These are phyloP conservation scores for Ormyrus pomaceus DNA, from an alignment of 2,888 invertebrate species.

Conservation along the genomic window DNA sequence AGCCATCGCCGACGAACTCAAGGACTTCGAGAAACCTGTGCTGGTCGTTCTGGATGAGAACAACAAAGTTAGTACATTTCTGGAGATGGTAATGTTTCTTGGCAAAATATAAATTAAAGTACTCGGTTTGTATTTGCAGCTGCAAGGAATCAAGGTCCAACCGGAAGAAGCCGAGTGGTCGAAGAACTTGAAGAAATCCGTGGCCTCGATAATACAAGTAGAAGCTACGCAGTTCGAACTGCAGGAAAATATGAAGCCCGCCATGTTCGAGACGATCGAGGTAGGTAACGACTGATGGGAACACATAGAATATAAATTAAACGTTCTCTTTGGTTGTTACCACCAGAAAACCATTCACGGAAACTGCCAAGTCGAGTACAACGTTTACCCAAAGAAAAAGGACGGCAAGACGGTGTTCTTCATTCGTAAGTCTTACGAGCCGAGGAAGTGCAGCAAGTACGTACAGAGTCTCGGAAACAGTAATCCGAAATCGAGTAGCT, in stretches of 20 bases:
- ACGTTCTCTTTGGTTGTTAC: slow-evolving; percentile 76
- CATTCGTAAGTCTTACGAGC: slow-evolving; percentile 70
- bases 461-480: slow-evolving; percentile 57
- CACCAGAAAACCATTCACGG: slow-evolving; percentile 75
- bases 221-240: slow-evolving; percentile 60
- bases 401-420: slow-evolving; percentile 45
- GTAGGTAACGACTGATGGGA: slow-evolving; percentile 75
- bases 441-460: slow-evolving; percentile 65
- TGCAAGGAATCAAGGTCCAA: slow-evolving; percentile 65
- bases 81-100: background rate
- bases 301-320: slow-evolving; percentile 64
- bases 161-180: slow-evolving; percentile 70
- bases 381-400: slow-evolving; percentile 63
- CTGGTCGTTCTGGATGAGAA: slow-evolving; percentile 62
- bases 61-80: slow-evolving; percentile 13
- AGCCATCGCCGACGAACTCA: slow-evolving; percentile 59
- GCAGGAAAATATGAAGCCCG: slow-evolving; percentile 57
- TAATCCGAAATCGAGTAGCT: slow-evolving; percentile 28
- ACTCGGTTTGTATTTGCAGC: background rate
- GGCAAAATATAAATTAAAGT: background rate
- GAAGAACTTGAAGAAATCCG: slow-evolving; percentile 74
- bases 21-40: slow-evolving; percentile 63
- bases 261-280: slow-evolving; percentile 64
- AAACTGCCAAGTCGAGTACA: slow-evolving; percentile 68
- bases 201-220: slow-evolving; percentile 74